Conservation (phyloP, 2,113 vertebrate species). For the Origma solitaria region DNA sequence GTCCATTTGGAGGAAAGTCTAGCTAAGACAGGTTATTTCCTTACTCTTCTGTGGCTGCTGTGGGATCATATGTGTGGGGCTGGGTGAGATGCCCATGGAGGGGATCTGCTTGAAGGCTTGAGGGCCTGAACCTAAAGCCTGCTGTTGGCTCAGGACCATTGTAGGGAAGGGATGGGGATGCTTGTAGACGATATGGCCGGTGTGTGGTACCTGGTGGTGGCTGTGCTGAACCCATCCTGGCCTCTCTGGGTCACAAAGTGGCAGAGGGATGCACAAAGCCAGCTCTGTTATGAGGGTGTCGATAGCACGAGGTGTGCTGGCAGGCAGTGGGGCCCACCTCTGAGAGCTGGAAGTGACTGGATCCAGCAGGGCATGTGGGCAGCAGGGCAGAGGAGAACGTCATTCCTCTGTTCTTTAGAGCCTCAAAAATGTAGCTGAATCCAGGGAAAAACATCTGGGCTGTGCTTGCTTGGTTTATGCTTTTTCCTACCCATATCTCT, state of each 20-base stretch:
- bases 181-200: neutral
- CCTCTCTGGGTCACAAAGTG: neutral
- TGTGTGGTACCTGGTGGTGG: neutral
- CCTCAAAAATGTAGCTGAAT: neutral
- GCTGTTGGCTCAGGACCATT: neutral
- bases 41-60: neutral
- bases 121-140: neutral
- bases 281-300: neutral
- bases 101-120: neutral
- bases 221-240: neutral
- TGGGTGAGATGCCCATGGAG: neutral
- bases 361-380: neutral
- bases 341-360: neutral
- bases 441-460: neutral
- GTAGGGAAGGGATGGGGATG: neutral
- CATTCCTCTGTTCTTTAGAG: neutral
- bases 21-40: neutral
- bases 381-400: neutral
- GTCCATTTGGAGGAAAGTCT: neutral
- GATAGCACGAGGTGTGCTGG: neutral
- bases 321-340: neutral
- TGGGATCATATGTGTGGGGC: rapidly evolving
- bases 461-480: neutral
- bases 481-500: neutral
- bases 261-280: neutral